Percentiles rank a stretch among this genome's conserved stretches.
Conservation (phyloP, 2,113 vertebrate species). For the Albula glossodonta region DNA sequence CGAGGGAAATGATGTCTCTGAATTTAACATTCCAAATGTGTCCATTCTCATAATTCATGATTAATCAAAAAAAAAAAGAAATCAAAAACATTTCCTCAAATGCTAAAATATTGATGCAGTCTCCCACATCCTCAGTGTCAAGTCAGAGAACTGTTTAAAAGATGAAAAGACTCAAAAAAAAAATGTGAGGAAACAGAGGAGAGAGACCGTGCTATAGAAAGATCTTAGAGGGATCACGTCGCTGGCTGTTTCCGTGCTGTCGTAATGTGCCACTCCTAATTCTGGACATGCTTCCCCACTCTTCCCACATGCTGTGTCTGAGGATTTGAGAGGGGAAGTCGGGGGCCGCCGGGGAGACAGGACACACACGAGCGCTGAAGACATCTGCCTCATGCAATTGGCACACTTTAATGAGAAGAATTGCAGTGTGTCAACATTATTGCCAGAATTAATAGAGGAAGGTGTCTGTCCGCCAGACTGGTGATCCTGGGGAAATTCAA, state of each 20-base stretch:
- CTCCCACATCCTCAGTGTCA: not conserved
- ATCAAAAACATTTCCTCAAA: not conserved
- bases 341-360: not conserved
- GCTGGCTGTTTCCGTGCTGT: too few relatives aligned
- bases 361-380: not conserved
- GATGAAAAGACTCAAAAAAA: not conserved
- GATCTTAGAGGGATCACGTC: not conserved
- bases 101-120: not conserved
- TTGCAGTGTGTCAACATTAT: conserved; percentile 5
- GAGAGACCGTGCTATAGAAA: not conserved
- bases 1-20: not conserved
- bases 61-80: not conserved
- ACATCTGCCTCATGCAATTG: not conserved
- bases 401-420: conserved; percentile 1
- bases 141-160: not conserved
- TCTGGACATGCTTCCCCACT: not conserved
- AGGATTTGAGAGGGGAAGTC: not conserved
- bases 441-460: not conserved
- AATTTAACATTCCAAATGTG: conserved; percentile 18
- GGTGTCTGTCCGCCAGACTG: not conserved
- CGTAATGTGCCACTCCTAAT: not conserved
- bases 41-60: not conserved
- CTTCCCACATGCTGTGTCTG: not conserved
- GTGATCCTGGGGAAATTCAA: not conserved
- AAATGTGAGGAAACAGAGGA: not conserved